These are phyloP conservation scores for Corynorhinus townsendii DNA, from an alignment of 2,113 vertebrate genomes.

Conservation along the genomic window DNA sequence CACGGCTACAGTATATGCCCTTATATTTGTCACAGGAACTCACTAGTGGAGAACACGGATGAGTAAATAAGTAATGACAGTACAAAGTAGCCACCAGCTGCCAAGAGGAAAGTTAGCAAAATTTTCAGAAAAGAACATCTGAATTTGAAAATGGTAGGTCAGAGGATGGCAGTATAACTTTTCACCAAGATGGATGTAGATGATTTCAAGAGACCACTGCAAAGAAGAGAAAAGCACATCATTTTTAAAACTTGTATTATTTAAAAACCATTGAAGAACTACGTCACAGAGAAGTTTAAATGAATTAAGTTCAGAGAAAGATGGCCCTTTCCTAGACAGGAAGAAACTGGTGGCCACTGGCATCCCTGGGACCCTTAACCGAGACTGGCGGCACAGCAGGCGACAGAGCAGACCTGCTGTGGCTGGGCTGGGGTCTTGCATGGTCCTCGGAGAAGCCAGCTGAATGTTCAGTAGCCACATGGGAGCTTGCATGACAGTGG, in stretches of 20 bases:
- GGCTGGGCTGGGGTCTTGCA: not conserved
- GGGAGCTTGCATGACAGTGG: not conserved
- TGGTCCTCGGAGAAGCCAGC: not conserved
- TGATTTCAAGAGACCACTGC: not conserved
- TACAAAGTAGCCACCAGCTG: not conserved
- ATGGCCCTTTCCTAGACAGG: not conserved
- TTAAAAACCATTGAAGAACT: not conserved
- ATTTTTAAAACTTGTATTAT: not conserved
- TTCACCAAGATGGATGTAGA: not conserved
- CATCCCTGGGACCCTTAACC: not conserved
- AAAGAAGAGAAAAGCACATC: not conserved
- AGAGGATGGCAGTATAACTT: not conserved
- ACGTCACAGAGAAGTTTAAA: slow-evolving; percentile 15
- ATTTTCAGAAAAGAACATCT: slow-evolving; percentile 27
- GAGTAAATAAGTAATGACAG: not conserved
- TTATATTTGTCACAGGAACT: not conserved
- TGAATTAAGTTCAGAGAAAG: slow-evolving; percentile 8
- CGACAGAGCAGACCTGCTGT: not conserved
- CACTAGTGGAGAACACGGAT: not conserved
- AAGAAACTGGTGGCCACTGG: not conserved
- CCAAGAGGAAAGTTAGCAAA: not conserved
- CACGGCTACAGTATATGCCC: not conserved
- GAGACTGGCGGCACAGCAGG: not conserved
- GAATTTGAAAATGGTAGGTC: not conserved
- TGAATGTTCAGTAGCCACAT: not conserved